phyloP scores from a whole-genome alignment of 2,113 vertebrate species.

The Gadus chalcogrammus region DNA sequence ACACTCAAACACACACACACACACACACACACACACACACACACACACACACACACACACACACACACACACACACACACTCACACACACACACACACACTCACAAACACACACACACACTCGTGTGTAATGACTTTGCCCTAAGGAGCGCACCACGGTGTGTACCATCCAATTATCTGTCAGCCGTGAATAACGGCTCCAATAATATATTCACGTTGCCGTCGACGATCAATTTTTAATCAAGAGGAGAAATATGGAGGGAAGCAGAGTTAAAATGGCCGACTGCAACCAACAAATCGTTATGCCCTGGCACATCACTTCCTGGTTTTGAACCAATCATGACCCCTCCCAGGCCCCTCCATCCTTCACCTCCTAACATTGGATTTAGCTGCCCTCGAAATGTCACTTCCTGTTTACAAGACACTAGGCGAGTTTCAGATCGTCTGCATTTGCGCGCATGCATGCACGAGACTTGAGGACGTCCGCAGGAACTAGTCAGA shows the following conservation, averaged over 20 bases:
- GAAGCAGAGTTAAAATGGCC: slow-evolving; percentile 97
- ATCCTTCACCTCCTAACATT: background rate
- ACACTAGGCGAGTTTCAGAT: too few species aligned
- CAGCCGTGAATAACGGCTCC: slow-evolving; percentile 96
- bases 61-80: slow-evolving; percentile 5
- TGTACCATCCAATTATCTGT: slow-evolving; percentile 97
- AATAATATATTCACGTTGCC: slow-evolving; percentile 99
- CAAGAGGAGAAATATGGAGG: slow-evolving; percentile 99
- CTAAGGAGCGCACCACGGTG: slow-evolving; percentile 96
- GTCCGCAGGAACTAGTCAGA: too few species aligned
- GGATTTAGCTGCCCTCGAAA: too few species aligned
- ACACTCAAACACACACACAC: slow-evolving; percentile 13
- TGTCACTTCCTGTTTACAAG: too few species aligned
- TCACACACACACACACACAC: slow-evolving; percentile 1
- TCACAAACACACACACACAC: slow-evolving; percentile 3
- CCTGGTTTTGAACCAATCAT: slow-evolving; percentile 98
- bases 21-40: background rate
- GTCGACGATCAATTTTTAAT: slow-evolving; percentile 99
- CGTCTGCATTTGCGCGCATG: too few species aligned
- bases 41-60: background rate
- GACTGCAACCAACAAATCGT: slow-evolving; percentile 81
- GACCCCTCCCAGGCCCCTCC: slow-evolving; percentile 53
- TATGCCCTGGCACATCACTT: slow-evolving; percentile 84
- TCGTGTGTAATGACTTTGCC: slow-evolving; percentile 77
- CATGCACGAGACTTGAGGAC: too few species aligned